Percentiles rank a stretch among this genome's conserved stretches.
phyloP scores from a whole-genome alignment of 2,113 vertebrate genomes.

The Mungos mungo region DNA sequence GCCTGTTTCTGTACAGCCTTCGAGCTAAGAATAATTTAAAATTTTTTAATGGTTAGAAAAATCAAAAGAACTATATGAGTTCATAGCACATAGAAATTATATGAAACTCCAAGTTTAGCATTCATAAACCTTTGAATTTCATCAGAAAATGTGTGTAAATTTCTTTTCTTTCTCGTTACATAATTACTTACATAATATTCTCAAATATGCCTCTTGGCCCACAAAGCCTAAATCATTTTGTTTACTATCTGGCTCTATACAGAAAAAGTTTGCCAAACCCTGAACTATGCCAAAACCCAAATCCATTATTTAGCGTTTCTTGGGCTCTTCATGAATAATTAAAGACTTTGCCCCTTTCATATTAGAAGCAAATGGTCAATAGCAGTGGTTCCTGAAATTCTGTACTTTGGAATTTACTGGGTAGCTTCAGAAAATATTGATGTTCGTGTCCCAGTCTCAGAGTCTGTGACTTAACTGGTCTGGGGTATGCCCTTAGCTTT shows the following conservation, averaged over 20 bases:
- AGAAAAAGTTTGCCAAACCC: background rate
- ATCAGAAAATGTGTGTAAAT: background rate
- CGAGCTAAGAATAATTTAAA: background rate
- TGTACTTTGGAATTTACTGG: background rate
- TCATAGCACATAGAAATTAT: background rate
- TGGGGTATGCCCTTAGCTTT: background rate
- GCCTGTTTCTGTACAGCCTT: background rate
- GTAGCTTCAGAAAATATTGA: background rate
- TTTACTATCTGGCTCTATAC: background rate
- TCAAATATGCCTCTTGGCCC: background rate
- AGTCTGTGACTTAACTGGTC: background rate
- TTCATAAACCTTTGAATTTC: background rate
- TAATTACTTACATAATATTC: background rate
- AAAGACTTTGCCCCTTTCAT: background rate
- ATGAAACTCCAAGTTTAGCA: background rate
- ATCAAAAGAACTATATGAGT: background rate
- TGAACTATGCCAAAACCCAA: background rate
- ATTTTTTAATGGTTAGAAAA: slow-evolving; percentile 13
- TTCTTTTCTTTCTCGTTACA: background rate
- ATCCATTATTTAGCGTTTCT: background rate
- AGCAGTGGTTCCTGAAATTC: background rate
- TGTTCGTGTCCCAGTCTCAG: background rate
- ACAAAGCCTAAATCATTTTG: slow-evolving; percentile 19
- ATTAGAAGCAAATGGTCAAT: background rate
- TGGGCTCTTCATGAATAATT: background rate